Evolutionary conservation across 2,888 invertebrate species (phyloP), one percentile per base, ranked within the genome.

Genomic region (Nephrotoma flavescens): DNA sequence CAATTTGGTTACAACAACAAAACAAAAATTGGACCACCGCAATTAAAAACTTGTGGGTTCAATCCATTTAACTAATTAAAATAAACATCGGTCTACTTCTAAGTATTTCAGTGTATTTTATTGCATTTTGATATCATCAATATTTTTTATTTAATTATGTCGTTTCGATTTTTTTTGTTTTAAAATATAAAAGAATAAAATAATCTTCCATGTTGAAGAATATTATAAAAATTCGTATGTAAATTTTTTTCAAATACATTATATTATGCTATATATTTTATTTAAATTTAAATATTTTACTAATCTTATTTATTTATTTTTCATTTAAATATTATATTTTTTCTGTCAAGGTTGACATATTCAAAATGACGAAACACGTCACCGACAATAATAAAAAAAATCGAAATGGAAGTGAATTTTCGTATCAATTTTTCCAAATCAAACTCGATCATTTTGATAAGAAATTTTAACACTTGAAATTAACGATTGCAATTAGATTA

Each of bases 331-430:
- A 84, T 42, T 47, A 31, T 31, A 47, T n/a, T 84, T 84, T 84
- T 84, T 84, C 84, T 84, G 84, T 85, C 85, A 85, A 85, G 85
- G 85, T 85, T 85, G 85, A 85, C 85, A 84, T 84, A 84, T 84
- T 84, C 84, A 44, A 44, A 85, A 19, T 42, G 44, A 44, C 85
- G 85, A 85, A 85, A 85, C 85, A 85, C 85, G 85, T 85, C 85
- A 85, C 85, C 85, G 85, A 85, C 44, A 44, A 44, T 84, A 84
- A 84, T 84, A 84, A 71, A 71, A 71, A 71, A 71, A 71, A 71
- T 31, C 71, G 71, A 71, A 71, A 71, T 71, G 71, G 71, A 31
- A 71, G 71, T 71, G 31, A 71, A 71, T 31, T 57, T 2, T 71
- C 71, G 9, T 71, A 31, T 71, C 31, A 31, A 71, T 9, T 71